Base-by-base conservation (phyloP, 2,888 invertebrate genomes). In the Isotomurus palustris region DNA sequence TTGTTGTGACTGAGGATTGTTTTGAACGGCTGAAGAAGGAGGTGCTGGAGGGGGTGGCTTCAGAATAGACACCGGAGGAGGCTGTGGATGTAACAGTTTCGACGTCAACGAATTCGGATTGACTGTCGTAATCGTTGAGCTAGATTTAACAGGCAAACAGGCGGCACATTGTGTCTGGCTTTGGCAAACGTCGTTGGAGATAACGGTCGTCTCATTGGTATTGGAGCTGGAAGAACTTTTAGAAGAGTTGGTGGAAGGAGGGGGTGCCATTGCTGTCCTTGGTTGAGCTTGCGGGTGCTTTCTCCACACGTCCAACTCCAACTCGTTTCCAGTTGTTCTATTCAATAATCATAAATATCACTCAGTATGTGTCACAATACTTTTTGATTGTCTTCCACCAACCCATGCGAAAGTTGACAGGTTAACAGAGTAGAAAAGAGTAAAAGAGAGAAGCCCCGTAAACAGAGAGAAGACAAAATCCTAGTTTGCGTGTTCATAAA, bases 221-320 rank as follows among this genome's bases (percentile, higher is more conserved):
- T 10, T 43, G 10, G 43, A 43, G 24, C 21, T 43, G 43, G 43
- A 43, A 43, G 43, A 43, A 43, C 43, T 43, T 43, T 24, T 55
- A 35, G 59, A 50, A 22, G 53, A 32, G 28, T 56, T 55, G 27
- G 45, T 22, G 22, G 56, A 14, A 24, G 38, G 27, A n/a, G 51
- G 51, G 6, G 41, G 8, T 21, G 56, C 53, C 3, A 53, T 52
- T 4, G 66, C 62, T 2, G 64, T 53, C 10, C 64, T 44, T 17
- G 57, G 60, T 25, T 65, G 60, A 3, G 56, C 61, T 45, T 56
- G 61, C 1, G 61, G 48, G 47, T 59, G 44, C 43, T 64, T 67
- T 54, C 69, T 43, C 69, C 69, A 69, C 2, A 69, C 58, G 59
- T 67, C 64, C 32, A 69, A 51, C 6, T 66, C 58, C 44, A 69